Base-by-base conservation (phyloP, 2,797 vertebrate genomes). In the Mus spretus region DNA sequence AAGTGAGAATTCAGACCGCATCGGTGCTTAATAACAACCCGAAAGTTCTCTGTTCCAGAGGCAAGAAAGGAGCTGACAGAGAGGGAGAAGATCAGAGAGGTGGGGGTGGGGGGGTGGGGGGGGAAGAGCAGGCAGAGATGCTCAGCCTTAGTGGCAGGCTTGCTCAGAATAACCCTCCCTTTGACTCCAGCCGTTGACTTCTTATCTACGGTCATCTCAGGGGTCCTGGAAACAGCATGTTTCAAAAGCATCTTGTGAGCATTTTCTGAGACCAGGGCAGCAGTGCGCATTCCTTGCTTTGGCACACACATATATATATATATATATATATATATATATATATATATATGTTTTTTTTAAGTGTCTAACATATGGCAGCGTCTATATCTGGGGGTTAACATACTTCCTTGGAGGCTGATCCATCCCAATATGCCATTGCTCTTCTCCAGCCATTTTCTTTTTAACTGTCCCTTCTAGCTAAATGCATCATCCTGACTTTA, bases 241-340 rank as follows among this genome's bases (percentile, higher is more conserved):
- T 89, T 96, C n/a, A 74, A 92, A 94, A 81, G 53, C 75, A 75
- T 17, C 34, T 44, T 47, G 24, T 83, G 65, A 90, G 19, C 57
- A n/a, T 95, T 95, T 81, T 14, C 61, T 74, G 77, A 88, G 84
- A 85, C 40, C 59, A 26, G 44, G 17, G 40, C 19, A 70, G n/a
- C 19, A 70, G 75, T 44, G 40, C 4, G 7, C 74, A 2, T 44
- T 22, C 80, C 19, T 90, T 70, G n/a, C 14, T 26, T 57, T 89
- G 67, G 65, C 12, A 14, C 15, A 55, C n/a, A n/a, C n/a, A n/a
- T n/a, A n/a, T n/a, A n/a, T n/a, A n/a, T n/a, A n/a, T n/a, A n/a
- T n/a, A n/a, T n/a, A n/a, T n/a, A n/a, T n/a, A n/a, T n/a, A n/a
- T n/a, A n/a, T n/a, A n/a, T n/a, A n/a, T n/a, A n/a, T n/a, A n/a